phyloP scores from a whole-genome alignment of 1,140 invertebrate genomes.

The Eufriesea mexicana region DNA sequence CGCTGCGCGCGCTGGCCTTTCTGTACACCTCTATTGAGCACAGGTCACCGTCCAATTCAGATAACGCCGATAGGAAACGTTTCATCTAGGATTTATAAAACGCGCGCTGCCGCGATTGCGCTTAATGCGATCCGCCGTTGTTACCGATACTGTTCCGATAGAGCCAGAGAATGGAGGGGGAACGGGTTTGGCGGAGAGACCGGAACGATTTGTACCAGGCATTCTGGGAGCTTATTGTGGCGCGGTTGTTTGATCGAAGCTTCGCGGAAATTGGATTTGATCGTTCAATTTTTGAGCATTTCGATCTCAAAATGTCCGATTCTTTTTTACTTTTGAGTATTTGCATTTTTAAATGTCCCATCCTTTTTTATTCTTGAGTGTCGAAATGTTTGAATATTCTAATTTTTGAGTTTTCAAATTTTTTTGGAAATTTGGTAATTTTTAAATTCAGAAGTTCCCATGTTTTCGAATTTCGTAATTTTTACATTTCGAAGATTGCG shows the following conservation, averaged over 20 bases:
- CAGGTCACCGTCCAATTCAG: slow-evolving; percentile 49
- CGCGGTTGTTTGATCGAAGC: too few relatives aligned
- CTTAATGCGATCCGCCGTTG: not conserved
- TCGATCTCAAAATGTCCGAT: too few relatives aligned
- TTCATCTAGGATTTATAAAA: slow-evolving; percentile 37
- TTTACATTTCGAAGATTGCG: not conserved
- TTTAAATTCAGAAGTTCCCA: not conserved
- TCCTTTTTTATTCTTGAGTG: not conserved
- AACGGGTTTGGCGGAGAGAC: too few relatives aligned
- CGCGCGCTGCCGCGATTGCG: not conserved
- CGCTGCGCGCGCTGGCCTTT: slow-evolving; percentile 47
- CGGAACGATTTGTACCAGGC: too few relatives aligned
- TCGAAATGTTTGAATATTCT: not conserved
- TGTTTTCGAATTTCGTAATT: not conserved
- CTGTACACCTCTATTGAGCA: slow-evolving; percentile 36
- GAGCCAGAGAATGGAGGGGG: not conserved
- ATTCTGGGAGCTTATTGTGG: too few relatives aligned
- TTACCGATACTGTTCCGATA: not conserved
- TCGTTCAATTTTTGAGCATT: too few relatives aligned
- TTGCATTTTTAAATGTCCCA: too few relatives aligned
- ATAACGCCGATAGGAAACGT: slow-evolving; percentile 40
- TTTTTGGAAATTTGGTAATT: too few relatives aligned
- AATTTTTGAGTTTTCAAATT: not conserved
- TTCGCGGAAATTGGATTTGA: too few relatives aligned
- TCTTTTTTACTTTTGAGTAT: too few relatives aligned